Conservation (phyloP, 2,113 vertebrate species). For the Chaetops frenatus region DNA sequence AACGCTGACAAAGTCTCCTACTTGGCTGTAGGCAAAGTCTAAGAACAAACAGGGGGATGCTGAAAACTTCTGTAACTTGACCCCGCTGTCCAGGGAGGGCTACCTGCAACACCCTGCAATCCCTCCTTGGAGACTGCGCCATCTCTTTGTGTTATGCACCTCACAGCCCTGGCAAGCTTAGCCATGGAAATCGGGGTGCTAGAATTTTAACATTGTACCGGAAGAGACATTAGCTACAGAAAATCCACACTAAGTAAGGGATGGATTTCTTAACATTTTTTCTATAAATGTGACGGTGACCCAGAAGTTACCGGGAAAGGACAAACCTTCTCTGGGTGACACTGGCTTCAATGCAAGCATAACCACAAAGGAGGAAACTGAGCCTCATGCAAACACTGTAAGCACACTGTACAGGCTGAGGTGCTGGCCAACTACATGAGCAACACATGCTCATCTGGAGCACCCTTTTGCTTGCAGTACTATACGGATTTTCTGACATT, state of each 20-base stretch:
- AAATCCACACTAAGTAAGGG: neutral
- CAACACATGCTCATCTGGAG: neutral
- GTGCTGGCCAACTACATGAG: neutral
- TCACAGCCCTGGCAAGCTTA: neutral
- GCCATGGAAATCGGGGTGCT: neutral
- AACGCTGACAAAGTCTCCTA: neutral
- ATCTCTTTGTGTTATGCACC: too few relatives aligned
- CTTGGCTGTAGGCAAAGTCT: neutral
- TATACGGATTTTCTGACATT: neutral
- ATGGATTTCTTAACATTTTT: neutral
- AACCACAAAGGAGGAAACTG: neutral
- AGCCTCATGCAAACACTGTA: neutral
- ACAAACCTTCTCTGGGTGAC: neutral
- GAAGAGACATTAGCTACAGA: neutral
- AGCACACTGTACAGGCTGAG: neutral
- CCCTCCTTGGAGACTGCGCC: neutral
- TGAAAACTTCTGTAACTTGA: neutral
- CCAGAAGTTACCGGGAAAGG: neutral
- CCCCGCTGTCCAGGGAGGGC: accelerated
- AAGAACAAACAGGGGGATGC: accelerated
- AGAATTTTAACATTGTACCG: neutral
- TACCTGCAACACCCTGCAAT: accelerated
- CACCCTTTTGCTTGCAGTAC: neutral
- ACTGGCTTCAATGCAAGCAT: neutral
- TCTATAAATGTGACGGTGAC: neutral